A percentile compares a stretch with the other conserved stretches of the same genome.
phyloP scores from a whole-genome alignment of 2,888 invertebrate species.

The Caenorhabditis sp. region DNA sequence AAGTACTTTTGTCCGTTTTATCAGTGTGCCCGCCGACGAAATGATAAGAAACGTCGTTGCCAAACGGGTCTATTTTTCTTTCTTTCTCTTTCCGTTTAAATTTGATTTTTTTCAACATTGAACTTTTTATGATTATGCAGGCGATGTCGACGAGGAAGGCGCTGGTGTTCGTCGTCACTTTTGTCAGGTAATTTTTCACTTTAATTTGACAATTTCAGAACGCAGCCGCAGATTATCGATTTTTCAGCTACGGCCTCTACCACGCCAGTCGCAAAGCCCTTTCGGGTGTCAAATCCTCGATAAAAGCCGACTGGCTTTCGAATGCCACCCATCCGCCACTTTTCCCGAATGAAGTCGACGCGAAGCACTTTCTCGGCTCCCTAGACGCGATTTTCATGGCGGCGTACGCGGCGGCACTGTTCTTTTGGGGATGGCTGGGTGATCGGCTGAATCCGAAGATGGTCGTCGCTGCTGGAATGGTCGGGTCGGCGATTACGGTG shows the following conservation, averaged over 20 bases:
- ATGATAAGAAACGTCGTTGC: slow-evolving; percentile 10
- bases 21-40: slow-evolving; percentile 9
- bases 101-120: neutral
- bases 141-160: slow-evolving; percentile 58
- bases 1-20: slow-evolving; percentile 53
- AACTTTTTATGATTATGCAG: slow-evolving; percentile 18
- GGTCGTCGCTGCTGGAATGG: slow-evolving; percentile 85
- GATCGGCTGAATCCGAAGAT: slow-evolving; percentile 84
- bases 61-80: neutral
- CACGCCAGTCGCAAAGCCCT: slow-evolving; percentile 80
- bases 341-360: slow-evolving; percentile 74
- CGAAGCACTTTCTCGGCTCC: slow-evolving; percentile 81
- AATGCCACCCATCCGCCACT: slow-evolving; percentile 75
- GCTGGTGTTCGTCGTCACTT: slow-evolving; percentile 77
- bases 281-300: slow-evolving; percentile 80
- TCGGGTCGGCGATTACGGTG: slow-evolving; percentile 84
- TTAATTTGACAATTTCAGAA: too few species aligned
- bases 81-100: too few species aligned
- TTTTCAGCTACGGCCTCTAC: slow-evolving; percentile 80
- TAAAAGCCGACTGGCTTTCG: slow-evolving; percentile 78
- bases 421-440: slow-evolving; percentile 85
- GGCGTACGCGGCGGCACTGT: slow-evolving; percentile 83
- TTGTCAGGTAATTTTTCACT: slow-evolving; percentile 65
- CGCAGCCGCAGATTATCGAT: neutral
- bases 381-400: slow-evolving; percentile 82